These are phyloP conservation scores for Mizuhopecten yessoensis DNA, from an alignment of 1,140 invertebrate species.

Conservation along the genomic window DNA sequence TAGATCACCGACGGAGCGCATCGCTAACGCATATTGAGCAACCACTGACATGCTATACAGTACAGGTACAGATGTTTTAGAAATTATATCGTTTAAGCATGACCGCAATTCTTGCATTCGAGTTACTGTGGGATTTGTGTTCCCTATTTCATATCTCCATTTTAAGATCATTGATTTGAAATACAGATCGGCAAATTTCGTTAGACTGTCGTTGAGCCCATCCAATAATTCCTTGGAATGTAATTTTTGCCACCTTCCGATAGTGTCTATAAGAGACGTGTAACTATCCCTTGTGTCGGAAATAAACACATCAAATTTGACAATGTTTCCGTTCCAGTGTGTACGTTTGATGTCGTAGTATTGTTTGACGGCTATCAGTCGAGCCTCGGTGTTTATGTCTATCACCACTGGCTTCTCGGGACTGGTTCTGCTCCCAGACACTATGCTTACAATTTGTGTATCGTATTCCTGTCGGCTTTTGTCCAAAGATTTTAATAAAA, in stretches of 20 bases:
- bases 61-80: neutral
- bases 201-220: neutral
- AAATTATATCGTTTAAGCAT: neutral
- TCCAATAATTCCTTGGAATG: neutral
- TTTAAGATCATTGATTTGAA: conserved; percentile 21
- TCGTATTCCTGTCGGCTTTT: neutral
- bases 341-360: neutral
- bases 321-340: neutral
- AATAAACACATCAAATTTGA: neutral
- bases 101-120: neutral
- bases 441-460: too few species aligned
- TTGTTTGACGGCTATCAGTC: neutral
- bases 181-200: neutral
- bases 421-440: neutral
- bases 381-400: neutral
- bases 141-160: conserved; percentile 5
- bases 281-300: neutral
- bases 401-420: neutral
- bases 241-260: neutral
- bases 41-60: neutral
- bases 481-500: neutral
- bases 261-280: neutral
- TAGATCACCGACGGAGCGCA: neutral
- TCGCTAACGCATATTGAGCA: neutral
- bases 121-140: neutral